These are phyloP conservation scores for Hyperoplus immaculatus DNA, from an alignment of 2,797 vertebrate genomes.

Conservation along the genomic window DNA sequence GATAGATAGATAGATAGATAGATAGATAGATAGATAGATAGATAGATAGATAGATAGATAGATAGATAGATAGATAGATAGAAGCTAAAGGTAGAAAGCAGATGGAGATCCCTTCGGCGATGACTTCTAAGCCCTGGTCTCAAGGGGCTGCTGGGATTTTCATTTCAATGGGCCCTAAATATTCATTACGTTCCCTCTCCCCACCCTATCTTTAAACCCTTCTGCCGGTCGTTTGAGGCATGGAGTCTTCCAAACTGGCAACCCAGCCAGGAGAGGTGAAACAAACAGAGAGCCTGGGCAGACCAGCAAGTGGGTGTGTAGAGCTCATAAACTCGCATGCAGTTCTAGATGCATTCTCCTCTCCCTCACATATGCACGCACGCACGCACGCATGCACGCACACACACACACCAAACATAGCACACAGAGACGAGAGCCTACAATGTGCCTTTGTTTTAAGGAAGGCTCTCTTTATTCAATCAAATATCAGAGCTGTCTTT, in stretches of 20 bases:
- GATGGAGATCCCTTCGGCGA: conserved; percentile 88
- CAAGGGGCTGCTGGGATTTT: conserved; percentile 85
- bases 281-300: conserved; percentile 57
- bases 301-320: conserved; percentile 72
- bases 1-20: conserved; percentile 38
- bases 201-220: conserved; percentile 77
- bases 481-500: conserved; percentile 75
- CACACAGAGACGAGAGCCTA: conserved; percentile 65
- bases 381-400: conserved; percentile 47
- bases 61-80: conserved; percentile 42
- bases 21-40: conserved; percentile 44
- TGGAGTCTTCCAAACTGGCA: conserved; percentile 69
- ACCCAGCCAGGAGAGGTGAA: conserved; percentile 62
- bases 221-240: conserved; percentile 70
- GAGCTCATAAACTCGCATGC: conserved; percentile 49
- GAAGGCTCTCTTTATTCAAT: conserved; percentile 77
- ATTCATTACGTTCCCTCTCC: conserved; percentile 85
- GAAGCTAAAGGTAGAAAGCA: conserved; percentile 79
- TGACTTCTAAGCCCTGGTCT: conserved; percentile 83
- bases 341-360: conserved; percentile 50
- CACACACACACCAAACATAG: conserved; percentile 55
- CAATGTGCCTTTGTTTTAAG: conserved; percentile 81
- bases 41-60: conserved; percentile 41
- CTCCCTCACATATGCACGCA: conserved; percentile 27
- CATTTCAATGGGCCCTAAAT: conserved; percentile 88